Evolutionary conservation across 1,140 invertebrate species (phyloP).

Genomic region (Drosophila cardini): DNA sequence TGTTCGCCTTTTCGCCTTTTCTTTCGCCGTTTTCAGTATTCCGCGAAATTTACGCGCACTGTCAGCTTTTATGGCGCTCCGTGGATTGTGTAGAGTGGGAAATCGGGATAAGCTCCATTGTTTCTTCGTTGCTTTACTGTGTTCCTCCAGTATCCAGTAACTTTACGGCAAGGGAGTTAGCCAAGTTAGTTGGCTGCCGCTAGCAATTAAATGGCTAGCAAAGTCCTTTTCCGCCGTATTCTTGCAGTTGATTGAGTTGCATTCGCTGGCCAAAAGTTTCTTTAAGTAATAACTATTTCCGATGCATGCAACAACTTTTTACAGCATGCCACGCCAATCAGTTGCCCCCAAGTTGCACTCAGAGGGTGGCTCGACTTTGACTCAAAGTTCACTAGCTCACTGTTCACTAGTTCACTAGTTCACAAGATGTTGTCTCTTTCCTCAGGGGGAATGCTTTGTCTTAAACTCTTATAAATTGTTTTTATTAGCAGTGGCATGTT

Average conservation of each 20-base stretch:
- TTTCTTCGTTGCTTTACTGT: not conserved
- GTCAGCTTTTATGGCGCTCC: conserved; percentile 33
- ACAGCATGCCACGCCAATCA: not conserved
- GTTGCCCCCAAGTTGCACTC: conserved; percentile 4
- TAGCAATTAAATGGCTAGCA: conserved; percentile 34
- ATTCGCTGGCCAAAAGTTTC: conserved; percentile 59
- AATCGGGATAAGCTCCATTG: not conserved
- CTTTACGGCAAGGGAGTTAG: not conserved
- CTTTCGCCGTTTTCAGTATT: conserved; percentile 15
- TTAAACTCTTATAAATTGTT: conserved; percentile 42
- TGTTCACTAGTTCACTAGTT: not conserved
- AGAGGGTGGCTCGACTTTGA: conserved; percentile 1
- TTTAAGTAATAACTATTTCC: conserved; percentile 36
- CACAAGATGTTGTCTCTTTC: not conserved
- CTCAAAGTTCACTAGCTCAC: not conserved
- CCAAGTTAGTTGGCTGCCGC: conserved; percentile 27
- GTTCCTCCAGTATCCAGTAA: not conserved
- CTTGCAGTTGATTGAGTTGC: conserved; percentile 61
- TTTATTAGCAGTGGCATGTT: conserved; percentile 36
- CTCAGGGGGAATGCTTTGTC: not conserved
- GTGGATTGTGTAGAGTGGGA: not conserved
- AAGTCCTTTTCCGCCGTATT: conserved; percentile 7
- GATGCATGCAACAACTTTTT: conserved; percentile 37
- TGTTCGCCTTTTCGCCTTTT: not conserved
- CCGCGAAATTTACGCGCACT: conserved; percentile 49